Evolutionary conservation across 1,140 invertebrate species (phyloP).

Genomic region (Apis laboriosa): DNA sequence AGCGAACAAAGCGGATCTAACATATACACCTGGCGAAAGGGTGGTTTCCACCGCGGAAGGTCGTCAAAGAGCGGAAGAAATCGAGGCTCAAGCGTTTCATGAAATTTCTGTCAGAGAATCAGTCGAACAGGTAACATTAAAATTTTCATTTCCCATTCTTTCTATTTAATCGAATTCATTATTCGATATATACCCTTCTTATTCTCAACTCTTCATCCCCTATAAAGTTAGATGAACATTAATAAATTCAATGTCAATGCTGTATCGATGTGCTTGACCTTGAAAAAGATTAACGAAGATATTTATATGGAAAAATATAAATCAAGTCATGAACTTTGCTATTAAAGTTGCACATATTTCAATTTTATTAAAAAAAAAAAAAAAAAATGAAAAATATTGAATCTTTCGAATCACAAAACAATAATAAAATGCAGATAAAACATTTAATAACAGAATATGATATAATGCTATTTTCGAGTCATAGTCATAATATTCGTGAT

Average conservation of each 20-base stretch:
- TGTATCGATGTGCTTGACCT: neutral
- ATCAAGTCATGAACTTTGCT: too few species aligned
- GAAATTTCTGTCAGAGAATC: slow-evolving; percentile 92
- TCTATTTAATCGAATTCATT: neutral
- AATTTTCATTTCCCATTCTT: neutral
- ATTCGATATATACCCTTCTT: neutral
- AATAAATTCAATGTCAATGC: neutral
- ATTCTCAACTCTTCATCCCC: neutral
- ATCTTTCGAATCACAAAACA: too few species aligned
- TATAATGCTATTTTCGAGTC: too few species aligned
- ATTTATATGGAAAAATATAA: too few species aligned
- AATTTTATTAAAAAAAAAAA: too few species aligned
- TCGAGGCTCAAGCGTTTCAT: slow-evolving; percentile 90
- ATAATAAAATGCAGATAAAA: too few species aligned
- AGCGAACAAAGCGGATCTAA: slow-evolving; percentile 90
- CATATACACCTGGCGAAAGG: slow-evolving; percentile 83
- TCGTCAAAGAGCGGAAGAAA: slow-evolving; percentile 86
- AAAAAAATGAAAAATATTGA: too few species aligned
- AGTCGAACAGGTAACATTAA: slow-evolving; percentile 85
- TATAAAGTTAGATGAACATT: neutral
- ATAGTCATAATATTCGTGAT: neutral
- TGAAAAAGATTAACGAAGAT: neutral
- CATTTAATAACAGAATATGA: too few species aligned
- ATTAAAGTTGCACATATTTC: too few species aligned
- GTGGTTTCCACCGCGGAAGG: slow-evolving; percentile 89